phyloP scores from a whole-genome alignment of 2,113 vertebrate genomes.

The Siphamia tubifer region DNA sequence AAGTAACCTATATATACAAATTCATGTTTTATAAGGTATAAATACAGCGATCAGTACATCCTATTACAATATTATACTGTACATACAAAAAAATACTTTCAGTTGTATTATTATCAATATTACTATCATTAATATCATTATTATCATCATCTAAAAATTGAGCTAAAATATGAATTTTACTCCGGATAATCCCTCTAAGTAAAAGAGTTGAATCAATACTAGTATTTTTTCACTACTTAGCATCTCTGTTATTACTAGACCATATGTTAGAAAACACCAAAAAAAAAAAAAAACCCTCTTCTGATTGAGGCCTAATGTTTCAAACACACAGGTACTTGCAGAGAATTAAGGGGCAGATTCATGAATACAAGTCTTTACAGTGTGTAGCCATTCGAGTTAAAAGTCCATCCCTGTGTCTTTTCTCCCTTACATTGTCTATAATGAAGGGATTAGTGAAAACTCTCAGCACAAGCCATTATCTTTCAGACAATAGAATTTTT shows the following conservation, averaged over 20 bases:
- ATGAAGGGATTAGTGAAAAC: slow-evolving; percentile 88
- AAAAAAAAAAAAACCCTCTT: background rate
- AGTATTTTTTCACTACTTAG: no score
- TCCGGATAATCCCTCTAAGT: no score
- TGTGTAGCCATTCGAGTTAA: slow-evolving; percentile 50
- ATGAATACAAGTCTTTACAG: slow-evolving; percentile 34
- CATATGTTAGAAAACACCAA: background rate
- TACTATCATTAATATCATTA: no score
- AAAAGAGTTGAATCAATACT: no score
- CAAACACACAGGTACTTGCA: background rate
- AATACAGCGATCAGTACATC: no score
- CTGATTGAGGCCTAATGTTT: background rate
- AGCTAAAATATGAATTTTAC: no score
- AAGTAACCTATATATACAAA: no score
- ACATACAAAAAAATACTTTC: no score
- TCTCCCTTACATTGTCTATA: slow-evolving; percentile 71
- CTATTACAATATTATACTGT: no score
- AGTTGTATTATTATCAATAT: no score
- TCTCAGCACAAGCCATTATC: slow-evolving; percentile 86
- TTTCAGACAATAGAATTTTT: slow-evolving; percentile 87
- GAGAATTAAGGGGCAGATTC: slow-evolving; percentile 35
- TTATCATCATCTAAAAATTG: no score
- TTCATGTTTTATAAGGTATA: no score
- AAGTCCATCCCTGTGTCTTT: slow-evolving; percentile 67
- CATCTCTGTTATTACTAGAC: background rate